Evolutionary conservation across 2,113 vertebrate species (phyloP).

Genomic region (Hippotragus niger): DNA sequence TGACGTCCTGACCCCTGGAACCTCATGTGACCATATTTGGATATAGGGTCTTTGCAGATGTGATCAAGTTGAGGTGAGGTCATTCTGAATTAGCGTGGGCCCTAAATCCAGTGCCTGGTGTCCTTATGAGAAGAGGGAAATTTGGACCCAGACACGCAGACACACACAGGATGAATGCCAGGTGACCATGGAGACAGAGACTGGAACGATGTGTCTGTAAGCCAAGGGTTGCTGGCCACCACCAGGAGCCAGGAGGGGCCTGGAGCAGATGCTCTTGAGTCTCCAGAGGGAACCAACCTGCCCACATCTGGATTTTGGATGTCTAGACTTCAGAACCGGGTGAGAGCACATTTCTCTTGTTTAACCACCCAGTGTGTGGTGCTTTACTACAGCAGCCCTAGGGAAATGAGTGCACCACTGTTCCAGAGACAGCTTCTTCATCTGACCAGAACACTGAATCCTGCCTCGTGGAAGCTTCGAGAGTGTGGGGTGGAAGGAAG

Average conservation of each 20-base stretch:
- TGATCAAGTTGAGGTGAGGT: background rate
- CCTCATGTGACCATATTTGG: background rate
- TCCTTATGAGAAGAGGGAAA: background rate
- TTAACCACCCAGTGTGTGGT: background rate
- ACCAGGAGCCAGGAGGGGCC: background rate
- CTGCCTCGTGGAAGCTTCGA: background rate
- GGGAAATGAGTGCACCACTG: background rate
- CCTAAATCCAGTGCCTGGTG: background rate
- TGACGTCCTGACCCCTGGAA: background rate
- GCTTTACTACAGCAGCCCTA: background rate
- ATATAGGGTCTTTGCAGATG: background rate
- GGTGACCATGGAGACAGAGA: background rate
- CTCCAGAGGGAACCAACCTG: background rate
- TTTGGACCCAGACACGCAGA: background rate
- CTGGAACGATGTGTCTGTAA: accelerated
- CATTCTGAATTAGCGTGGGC: background rate
- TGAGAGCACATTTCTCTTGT: background rate
- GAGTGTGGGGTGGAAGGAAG: background rate
- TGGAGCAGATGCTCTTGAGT: background rate
- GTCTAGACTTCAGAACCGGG: background rate
- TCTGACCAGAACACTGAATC: too few relatives aligned
- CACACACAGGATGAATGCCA: background rate
- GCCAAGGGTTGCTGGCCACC: background rate
- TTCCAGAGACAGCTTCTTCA: background rate
- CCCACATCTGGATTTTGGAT: background rate